Percentiles rank a stretch among this genome's conserved stretches.
phyloP scores from a whole-genome alignment of 2,888 invertebrate genomes.

The Seladonia tumulorum region DNA sequence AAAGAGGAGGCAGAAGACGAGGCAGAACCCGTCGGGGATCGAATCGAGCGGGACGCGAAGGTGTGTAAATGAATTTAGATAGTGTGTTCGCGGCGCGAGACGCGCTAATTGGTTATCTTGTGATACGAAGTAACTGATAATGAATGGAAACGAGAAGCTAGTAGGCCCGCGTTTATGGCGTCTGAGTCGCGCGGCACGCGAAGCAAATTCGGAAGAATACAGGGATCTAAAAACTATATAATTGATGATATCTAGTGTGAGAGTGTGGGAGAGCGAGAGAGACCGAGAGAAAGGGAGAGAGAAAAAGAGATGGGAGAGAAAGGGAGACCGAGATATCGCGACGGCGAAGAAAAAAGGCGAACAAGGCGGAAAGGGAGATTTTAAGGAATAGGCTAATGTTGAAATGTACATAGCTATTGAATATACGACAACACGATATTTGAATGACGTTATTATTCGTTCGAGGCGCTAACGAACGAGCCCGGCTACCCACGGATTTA shows the following conservation, averaged over 20 bases:
- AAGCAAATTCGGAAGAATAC: slow-evolving; percentile 84
- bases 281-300: slow-evolving; percentile 32
- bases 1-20: background rate
- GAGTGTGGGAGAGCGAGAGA: slow-evolving; percentile 41
- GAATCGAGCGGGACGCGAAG: slow-evolving; percentile 57
- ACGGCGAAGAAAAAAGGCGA: slow-evolving; percentile 23
- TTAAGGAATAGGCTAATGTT: slow-evolving; percentile 73
- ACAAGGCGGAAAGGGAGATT: slow-evolving; percentile 50
- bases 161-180: slow-evolving; percentile 72
- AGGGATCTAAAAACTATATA: slow-evolving; percentile 80
- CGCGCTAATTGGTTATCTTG: slow-evolving; percentile 77
- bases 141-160: slow-evolving; percentile 42
- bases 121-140: slow-evolving; percentile 75
- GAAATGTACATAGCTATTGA: slow-evolving; percentile 82
- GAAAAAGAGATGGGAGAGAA: slow-evolving; percentile 28
- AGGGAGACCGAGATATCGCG: slow-evolving; percentile 23
- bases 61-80: slow-evolving; percentile 69
- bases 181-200: slow-evolving; percentile 77
- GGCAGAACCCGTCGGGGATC: background rate
- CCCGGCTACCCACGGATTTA: slow-evolving; percentile 29
- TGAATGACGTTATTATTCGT: slow-evolving; percentile 78
- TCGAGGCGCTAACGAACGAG: slow-evolving; percentile 71
- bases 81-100: slow-evolving; percentile 46
- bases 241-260: slow-evolving; percentile 58
- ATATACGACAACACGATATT: slow-evolving; percentile 75